Evolutionary conservation across 2,113 vertebrate genomes (phyloP).

Genomic region (Theropithecus gelada): DNA sequence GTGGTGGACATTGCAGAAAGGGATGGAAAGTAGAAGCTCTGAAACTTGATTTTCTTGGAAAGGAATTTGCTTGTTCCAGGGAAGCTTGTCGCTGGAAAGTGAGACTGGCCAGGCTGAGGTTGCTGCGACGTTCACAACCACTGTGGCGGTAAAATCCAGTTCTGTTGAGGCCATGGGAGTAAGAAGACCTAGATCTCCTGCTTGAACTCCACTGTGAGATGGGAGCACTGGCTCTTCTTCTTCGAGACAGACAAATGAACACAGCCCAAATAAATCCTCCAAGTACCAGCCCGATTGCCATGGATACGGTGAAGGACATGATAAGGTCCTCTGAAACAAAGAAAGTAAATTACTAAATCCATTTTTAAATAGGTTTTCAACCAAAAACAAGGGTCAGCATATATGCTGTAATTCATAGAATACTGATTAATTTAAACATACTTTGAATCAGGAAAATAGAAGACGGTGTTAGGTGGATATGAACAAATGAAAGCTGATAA

Average conservation of each 20-base stretch:
- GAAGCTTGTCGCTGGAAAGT: slow-evolving; percentile 94
- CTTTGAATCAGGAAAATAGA: neutral
- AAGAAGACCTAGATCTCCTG: slow-evolving; percentile 82
- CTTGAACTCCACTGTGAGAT: slow-evolving; percentile 90
- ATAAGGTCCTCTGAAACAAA: slow-evolving; percentile 90
- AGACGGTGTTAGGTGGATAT: neutral
- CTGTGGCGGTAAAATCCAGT: slow-evolving; percentile 93
- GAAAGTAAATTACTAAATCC: neutral
- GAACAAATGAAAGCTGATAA: neutral
- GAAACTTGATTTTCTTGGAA: slow-evolving; percentile 94
- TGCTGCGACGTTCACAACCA: slow-evolving; percentile 94
- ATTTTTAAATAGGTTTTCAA: neutral
- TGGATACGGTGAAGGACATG: slow-evolving; percentile 95
- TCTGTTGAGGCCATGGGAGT: slow-evolving; percentile 79
- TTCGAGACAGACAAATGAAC: slow-evolving; percentile 91
- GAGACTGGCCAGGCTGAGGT: slow-evolving; percentile 95
- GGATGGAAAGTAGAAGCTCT: slow-evolving; percentile 97
- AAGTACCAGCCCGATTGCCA: slow-evolving; percentile 92
- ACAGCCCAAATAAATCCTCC: slow-evolving; percentile 92
- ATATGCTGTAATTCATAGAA: neutral
- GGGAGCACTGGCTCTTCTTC: slow-evolving; percentile 91
- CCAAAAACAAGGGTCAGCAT: neutral
- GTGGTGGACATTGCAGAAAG: slow-evolving; percentile 92
- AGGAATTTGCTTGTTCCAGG: slow-evolving; percentile 90
- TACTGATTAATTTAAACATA: neutral